These are phyloP conservation scores for Cottus gobio DNA, from an alignment of 2,113 vertebrate genomes.

Conservation along the genomic window DNA sequence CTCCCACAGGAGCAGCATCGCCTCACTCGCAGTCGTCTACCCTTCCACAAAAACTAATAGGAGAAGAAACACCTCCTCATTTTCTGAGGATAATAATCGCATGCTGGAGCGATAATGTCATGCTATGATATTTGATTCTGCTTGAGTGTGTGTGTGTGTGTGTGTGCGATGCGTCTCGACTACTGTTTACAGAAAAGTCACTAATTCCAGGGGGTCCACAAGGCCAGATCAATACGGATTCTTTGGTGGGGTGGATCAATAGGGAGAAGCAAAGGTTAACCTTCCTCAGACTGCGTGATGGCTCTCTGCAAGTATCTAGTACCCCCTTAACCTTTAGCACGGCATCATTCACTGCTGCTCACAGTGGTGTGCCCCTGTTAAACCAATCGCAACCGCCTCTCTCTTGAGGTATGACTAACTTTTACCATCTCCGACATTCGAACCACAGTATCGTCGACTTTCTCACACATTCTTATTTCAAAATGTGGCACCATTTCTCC, in stretches of 20 bases:
- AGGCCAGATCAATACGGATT: conserved; percentile 59
- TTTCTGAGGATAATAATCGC: conserved; percentile 34
- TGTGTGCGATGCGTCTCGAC: neutral
- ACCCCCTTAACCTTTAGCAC: conserved; percentile 56
- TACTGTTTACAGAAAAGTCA: conserved; percentile 39
- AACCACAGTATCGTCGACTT: neutral
- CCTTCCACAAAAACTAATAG: conserved; percentile 9
- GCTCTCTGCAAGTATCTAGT: conserved; percentile 30
- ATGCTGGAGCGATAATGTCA: conserved; percentile 11
- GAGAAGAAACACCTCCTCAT: conserved; percentile 41
- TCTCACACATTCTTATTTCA: neutral
- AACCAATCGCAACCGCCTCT: conserved; percentile 13
- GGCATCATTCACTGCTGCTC: conserved; percentile 23
- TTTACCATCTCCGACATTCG: neutral
- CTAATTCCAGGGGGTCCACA: conserved; percentile 22
- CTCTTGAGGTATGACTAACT: neutral
- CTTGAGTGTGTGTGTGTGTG: neutral
- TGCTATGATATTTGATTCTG: conserved; percentile 25
- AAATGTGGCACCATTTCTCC: conserved; percentile 5
- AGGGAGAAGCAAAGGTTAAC: conserved; percentile 67
- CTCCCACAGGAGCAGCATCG: conserved; percentile 15
- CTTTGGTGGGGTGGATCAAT: conserved; percentile 62
- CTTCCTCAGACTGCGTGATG: conserved; percentile 46
- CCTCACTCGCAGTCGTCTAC: conserved; percentile 13
- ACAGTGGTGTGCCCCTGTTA: neutral